These are phyloP conservation scores for Loxodonta africana DNA, from an alignment of 2,113 vertebrate genomes.

Conservation along the genomic window DNA sequence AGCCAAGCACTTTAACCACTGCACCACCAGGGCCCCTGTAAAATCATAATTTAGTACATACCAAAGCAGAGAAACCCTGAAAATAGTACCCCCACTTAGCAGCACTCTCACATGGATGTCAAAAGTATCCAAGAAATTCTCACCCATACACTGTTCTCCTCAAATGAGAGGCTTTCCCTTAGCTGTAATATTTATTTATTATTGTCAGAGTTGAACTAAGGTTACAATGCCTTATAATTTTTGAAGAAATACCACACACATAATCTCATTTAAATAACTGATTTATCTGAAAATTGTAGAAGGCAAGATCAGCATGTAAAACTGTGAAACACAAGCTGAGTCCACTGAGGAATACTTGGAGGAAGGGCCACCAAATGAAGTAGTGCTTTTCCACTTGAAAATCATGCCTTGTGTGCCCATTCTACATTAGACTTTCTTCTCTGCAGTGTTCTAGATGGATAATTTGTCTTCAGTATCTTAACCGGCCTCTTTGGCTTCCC, in stretches of 20 bases:
- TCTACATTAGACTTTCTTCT: background rate
- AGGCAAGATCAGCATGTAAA: background rate
- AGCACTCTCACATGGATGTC: background rate
- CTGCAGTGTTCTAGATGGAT: background rate
- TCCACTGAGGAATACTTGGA: background rate
- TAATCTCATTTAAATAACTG: conserved; percentile 3
- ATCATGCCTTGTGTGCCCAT: background rate
- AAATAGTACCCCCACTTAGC: background rate
- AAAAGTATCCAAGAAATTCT: conserved; percentile 33
- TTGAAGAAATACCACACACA: background rate
- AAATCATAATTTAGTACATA: background rate
- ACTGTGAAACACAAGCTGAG: background rate
- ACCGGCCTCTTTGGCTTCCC: background rate
- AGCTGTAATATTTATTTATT: background rate
- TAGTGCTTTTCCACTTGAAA: background rate
- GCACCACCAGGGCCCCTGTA: background rate
- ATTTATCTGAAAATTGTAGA: conserved; percentile 16
- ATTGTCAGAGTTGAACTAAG: background rate
- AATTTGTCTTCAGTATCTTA: background rate
- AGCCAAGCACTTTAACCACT: too few species aligned
- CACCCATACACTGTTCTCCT: background rate
- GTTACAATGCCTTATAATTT: background rate
- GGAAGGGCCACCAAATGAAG: background rate
- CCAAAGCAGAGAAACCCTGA: conserved; percentile 3
- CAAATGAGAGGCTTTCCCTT: background rate